Base-by-base conservation (phyloP, 1,140 invertebrate species). In the Phthorimaea operculella region DNA sequence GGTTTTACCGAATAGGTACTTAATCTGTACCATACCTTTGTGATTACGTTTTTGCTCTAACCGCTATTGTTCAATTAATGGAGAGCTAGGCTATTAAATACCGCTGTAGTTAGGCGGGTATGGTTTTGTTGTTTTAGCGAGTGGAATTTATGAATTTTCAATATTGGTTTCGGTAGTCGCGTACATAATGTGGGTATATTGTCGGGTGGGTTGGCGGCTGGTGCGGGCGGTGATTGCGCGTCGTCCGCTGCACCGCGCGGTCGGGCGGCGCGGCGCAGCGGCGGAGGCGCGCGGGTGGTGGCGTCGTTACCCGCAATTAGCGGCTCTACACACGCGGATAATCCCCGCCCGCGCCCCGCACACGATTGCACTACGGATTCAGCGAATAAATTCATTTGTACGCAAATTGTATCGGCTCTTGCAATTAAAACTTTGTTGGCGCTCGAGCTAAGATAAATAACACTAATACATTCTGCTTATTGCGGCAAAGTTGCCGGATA, bases 301-400 rank as follows among this genome's bases (percentile, higher is more conserved):
- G 57, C 68, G 68, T 74, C 70, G 72, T 76, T 74, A 75, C 71
- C 80, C 76, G 69, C 79, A 80, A 83, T 83, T 83, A 82, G 80
- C 76, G 73, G 68, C 68, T 68, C 67, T 72, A 73, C 76, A 77
- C 71, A 76, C 70, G 74, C 74, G 73, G 74, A 75, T 80, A 74
- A 79, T 78, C 76, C 75, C 65, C 72, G 48, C 52, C 51, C 50
- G 17, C 42, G 44, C 62, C 52, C 66, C 68, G 65, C 75, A 69
- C 70, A 67, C 76, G 73, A 77, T 66, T 84, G 79, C 79, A 81
- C 75, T 75, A 70, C 75, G 74, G 74, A 83, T 81, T 73, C 81
- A 79, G 72, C 77, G 73, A 84, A 84, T 83, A 84, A 84, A 83
- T 84, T 84, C 81, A 84, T 84, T 84, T 84, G 77, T 80, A 84